These are phyloP conservation scores for Heliconius himera DNA, from an alignment of 1,140 invertebrate species.

Conservation along the genomic window DNA sequence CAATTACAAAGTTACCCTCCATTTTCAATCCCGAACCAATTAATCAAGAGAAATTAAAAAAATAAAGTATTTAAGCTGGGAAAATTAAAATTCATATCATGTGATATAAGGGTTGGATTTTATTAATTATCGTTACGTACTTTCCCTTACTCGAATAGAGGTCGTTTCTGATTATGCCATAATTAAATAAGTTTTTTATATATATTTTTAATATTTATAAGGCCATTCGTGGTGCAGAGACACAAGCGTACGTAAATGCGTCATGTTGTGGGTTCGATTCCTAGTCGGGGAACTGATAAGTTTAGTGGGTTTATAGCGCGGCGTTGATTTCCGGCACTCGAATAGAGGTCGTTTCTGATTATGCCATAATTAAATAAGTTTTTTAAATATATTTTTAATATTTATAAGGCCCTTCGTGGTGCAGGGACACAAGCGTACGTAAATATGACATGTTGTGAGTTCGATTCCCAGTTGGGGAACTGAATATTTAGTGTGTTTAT, in stretches of 20 bases:
- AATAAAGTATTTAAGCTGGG: conserved; percentile 17
- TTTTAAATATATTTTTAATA: neutral
- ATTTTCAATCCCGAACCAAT: conserved; percentile 14
- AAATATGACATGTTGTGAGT: too few species aligned
- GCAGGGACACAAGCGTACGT: too few species aligned
- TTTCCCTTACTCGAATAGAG: conserved; percentile 13
- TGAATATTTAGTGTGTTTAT: too few species aligned
- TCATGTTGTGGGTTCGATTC: too few species aligned
- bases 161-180: neutral
- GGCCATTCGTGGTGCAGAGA: too few species aligned
- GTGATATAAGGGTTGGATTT: conserved; percentile 22
- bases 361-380: neutral
- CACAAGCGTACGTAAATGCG: too few species aligned
- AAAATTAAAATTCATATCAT: conserved; percentile 26
- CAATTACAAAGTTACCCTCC: conserved; percentile 12
- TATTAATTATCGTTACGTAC: conserved; percentile 14
- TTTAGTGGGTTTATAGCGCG: too few species aligned
- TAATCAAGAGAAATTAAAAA: conserved; percentile 24
- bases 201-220: neutral
- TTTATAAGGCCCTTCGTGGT: too few species aligned
- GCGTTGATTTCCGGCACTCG: neutral
- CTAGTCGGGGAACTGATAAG: too few species aligned
- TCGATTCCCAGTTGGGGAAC: too few species aligned
- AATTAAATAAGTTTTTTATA: neutral
- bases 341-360: conserved; percentile 5